Evolutionary conservation across 2,888 invertebrate species (phyloP), one percentile per base, ranked within the genome.

Genomic region (Macropis europaea): DNA sequence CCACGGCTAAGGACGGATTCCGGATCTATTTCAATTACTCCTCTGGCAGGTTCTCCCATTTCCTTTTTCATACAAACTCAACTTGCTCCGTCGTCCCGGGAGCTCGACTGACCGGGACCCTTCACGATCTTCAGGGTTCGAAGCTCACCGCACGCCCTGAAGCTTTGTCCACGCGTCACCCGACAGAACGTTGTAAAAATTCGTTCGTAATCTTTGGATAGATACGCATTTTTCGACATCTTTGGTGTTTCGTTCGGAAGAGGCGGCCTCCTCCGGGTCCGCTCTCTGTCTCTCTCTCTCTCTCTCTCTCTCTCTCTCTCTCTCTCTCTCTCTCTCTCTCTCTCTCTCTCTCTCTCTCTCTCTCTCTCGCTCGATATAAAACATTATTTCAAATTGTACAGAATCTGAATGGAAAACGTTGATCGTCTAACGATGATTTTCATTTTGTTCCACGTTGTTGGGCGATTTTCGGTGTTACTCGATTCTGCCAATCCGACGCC

Each of bases 191-290:
- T 48, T 47, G 61, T 70, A 15, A 15, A 76, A 48, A 56, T 75
- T 72, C 64, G 53, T 54, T 68, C 60, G 47, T 62, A 40, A 69
- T 86, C 86, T 86, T 86, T 86, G 86, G 86, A 79, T 85, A 71
- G 75, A 80, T 76, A 73, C 53, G 57, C 53, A 22, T 30, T n/a
- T n/a, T 32, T 53, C 70, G 79, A 82, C 80, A 76, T 86, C 86
- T 86, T 86, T 86, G 86, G 86, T 82, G 81, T 74, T 61, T 73
- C 36, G 48, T 47, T 56, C 56, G 28, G n/a, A n/a, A n/a, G n/a
- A n/a, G n/a, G n/a, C n/a, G n/a, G n/a, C n/a, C n/a, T n/a, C n/a
- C n/a, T n/a, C n/a, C n/a, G n/a, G n/a, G n/a, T n/a, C 50, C 42
- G n/a, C 9, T 15, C 11, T 43, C 11, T 3, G 9, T 11, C 6